These are phyloP conservation scores for Chydorus sphaericus DNA, from an alignment of 2,888 invertebrate species.

Conservation along the genomic window DNA sequence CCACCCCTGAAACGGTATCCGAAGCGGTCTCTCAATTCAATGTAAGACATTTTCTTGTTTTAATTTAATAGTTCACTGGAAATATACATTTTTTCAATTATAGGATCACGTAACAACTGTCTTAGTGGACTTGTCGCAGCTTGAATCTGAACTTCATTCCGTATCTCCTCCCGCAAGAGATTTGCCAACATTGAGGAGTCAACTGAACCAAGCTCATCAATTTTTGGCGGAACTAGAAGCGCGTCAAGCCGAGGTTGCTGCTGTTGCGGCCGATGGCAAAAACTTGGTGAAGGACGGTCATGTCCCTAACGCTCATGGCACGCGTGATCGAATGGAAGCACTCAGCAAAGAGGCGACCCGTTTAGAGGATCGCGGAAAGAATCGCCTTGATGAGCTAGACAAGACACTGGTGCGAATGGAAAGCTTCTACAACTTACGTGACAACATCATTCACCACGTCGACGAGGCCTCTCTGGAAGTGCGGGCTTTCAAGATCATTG, in stretches of 20 bases:
- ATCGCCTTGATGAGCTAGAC: conserved; percentile 63
- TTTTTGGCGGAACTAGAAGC: conserved; percentile 28
- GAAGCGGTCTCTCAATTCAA: conserved; percentile 75
- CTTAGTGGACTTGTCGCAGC: conserved; percentile 53
- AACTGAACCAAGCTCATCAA: conserved; percentile 57
- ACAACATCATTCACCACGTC: conserved; percentile 57
- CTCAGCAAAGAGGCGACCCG: conserved; percentile 63
- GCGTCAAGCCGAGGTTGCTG: conserved; percentile 33
- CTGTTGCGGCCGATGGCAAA: conserved; percentile 56
- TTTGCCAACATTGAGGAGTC: conserved; percentile 62
- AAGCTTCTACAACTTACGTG: conserved; percentile 66
- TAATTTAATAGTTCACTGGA: background rate
- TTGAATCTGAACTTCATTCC: conserved; percentile 68
- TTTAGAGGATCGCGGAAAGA: conserved; percentile 62
- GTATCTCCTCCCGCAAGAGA: conserved; percentile 81
- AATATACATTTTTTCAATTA: conserved; percentile 16
- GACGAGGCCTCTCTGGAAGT: conserved; percentile 45
- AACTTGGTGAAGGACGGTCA: conserved; percentile 68
- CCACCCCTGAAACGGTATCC: conserved; percentile 66
- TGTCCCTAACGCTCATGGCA: conserved; percentile 64
- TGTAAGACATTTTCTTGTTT: conserved; percentile 28
- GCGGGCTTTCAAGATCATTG: conserved; percentile 64
- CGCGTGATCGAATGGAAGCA: conserved; percentile 55
- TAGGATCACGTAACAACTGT: conserved; percentile 65
- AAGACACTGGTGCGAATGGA: conserved; percentile 60